Base-by-base conservation (phyloP, 1,140 invertebrate species). In the Lysiphlebus fabarum region DNA sequence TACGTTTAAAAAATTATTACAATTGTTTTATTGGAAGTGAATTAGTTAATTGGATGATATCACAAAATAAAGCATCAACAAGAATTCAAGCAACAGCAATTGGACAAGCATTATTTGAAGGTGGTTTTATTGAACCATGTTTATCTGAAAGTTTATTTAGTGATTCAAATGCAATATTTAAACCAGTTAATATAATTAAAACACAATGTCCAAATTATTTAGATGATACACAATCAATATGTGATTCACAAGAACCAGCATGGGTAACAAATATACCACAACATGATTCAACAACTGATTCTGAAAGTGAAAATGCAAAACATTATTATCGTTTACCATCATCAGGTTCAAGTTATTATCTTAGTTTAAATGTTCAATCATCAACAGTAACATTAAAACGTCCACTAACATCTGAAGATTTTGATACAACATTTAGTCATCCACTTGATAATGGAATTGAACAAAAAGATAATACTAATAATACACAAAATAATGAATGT, bases 21-120 rank as follows among this genome's bases (percentile, higher is more conserved):
- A 83, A 84, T 61, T 88, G 87, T 69, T 86, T 90, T 67, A 71
- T 85, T 37, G 90, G 89, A 10, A 86, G 82, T 53, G 86, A 90
- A 68, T 71, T 92, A 17, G 87, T 92, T 6, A 87, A 91, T 67
- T 92, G 90, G 90, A 79, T 92, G 45, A 82, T 91, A 50, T 76
- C 78, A 55, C 86, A 88, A 67, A 85, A 87, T 66, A 89, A 88
- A 75, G 86, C 86, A 34, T 79, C 77, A 11, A 80, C 74, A 4
- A 68, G 77, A 72, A 79, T 86, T 9, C 91, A 93, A 80, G 92
- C 90, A 7, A 81, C 84, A 37, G 85, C 86, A 7, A 85, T 95
- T 64, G 91, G 91, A 14, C 91, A 95, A 79, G 87, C 89, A 11
- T 76, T 96, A 10, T 69, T 95, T 4, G 87, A 90, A 75, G 88